Conservation (phyloP, 2,888 invertebrate species). For the Alloplasta piceator region DNA sequence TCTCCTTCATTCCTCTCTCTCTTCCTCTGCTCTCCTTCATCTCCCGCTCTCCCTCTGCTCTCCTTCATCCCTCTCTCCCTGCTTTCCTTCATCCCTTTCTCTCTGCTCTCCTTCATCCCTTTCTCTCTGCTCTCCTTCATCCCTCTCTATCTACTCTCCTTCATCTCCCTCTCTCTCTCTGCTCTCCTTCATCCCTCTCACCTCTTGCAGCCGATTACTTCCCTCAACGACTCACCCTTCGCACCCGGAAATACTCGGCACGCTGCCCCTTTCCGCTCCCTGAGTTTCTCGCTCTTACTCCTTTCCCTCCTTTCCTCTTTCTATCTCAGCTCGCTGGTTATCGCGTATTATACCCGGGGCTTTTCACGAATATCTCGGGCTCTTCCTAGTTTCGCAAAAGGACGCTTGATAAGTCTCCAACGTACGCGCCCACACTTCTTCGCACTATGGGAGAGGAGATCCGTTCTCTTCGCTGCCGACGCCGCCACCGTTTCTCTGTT, state of each 20-base stretch:
- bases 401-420: slow-evolving; percentile 40
- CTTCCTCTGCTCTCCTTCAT: too few species aligned
- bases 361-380: slow-evolving; percentile 51
- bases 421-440: not conserved
- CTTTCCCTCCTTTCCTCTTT: slow-evolving; percentile 40
- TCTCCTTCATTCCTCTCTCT: slow-evolving; percentile 6
- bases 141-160: not conserved
- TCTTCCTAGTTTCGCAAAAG: slow-evolving; percentile 42
- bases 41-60: slow-evolving; percentile 1
- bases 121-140: slow-evolving; percentile 5
- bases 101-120: slow-evolving; percentile 6
- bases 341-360: slow-evolving; percentile 57
- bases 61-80: slow-evolving; percentile 9
- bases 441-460: slow-evolving; percentile 1
- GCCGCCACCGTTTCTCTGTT: slow-evolving; percentile 1
- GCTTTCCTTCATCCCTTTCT: too few species aligned
- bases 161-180: not conserved
- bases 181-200: slow-evolving; percentile 6
- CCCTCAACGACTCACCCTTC: slow-evolving; percentile 36
- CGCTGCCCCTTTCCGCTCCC: slow-evolving; percentile 18
- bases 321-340: slow-evolving; percentile 53
- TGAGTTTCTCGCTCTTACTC: slow-evolving; percentile 50
- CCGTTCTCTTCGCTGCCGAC: slow-evolving; percentile 10
- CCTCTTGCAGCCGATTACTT: not conserved
- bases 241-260: slow-evolving; percentile 47